These are phyloP conservation scores for Otus sunia DNA, from an alignment of 2,113 vertebrate species.

Conservation along the genomic window DNA sequence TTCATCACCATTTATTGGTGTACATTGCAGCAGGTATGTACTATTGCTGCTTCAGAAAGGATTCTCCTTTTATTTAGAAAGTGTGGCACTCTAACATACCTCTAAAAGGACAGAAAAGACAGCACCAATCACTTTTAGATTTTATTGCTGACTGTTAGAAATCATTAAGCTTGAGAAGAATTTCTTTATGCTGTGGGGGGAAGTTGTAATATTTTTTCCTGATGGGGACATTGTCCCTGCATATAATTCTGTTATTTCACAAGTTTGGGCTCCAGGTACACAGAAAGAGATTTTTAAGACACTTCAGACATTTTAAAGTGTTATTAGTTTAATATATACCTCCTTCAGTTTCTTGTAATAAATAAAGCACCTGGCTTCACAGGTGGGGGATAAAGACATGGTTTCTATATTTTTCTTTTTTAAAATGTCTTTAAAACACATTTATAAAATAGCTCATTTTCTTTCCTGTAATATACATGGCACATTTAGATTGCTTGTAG, in stretches of 20 bases:
- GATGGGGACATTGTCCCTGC: not conserved
- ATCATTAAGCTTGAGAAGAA: not conserved
- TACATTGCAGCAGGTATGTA: not conserved
- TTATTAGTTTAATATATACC: not conserved
- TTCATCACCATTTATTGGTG: not conserved
- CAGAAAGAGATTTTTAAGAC: not conserved
- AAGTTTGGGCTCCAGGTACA: not conserved
- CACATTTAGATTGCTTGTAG: not conserved
- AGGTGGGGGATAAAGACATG: not conserved
- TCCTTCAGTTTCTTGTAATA: slow-evolving; percentile 19
- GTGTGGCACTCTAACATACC: not conserved
- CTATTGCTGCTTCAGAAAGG: not conserved
- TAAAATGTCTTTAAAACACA: not conserved
- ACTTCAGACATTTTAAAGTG: not conserved
- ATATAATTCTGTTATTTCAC: not conserved
- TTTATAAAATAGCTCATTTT: not conserved
- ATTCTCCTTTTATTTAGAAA: not conserved
- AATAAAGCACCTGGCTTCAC: slow-evolving; percentile 40
- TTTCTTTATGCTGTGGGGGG: not conserved
- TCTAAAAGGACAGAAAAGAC: not conserved
- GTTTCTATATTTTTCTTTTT: not conserved
- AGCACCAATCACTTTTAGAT: not conserved
- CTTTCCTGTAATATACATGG: not conserved
- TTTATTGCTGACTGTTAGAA: not conserved
- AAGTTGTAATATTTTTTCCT: not conserved